Evolutionary conservation across 1,140 invertebrate species (phyloP).

Genomic region (Octopus sinensis): DNA sequence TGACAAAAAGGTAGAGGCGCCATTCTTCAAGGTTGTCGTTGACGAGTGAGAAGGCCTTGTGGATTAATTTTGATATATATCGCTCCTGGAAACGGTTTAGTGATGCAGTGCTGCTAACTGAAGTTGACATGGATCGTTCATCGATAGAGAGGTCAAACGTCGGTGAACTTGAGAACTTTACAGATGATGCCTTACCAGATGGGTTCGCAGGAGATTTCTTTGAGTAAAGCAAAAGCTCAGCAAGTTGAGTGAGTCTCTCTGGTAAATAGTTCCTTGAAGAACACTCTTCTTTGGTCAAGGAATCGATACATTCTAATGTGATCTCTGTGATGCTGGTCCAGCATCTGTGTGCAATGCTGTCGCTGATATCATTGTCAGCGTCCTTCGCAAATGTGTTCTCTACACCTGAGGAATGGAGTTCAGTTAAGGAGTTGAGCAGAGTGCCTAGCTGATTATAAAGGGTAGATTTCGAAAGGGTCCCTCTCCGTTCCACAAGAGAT

Average conservation of each 20-base stretch:
- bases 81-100: not conserved
- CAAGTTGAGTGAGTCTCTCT: no score
- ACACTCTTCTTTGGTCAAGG: no score
- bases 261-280: no score
- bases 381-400: not conserved
- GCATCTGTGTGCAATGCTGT: not conserved
- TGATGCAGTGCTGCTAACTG: not conserved
- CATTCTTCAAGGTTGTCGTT: slow-evolving; percentile 24
- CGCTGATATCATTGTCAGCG: no score
- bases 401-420: not conserved
- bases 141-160: no score
- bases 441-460: slow-evolving; percentile 35
- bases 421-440: slow-evolving; percentile 26
- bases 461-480: slow-evolving; percentile 35
- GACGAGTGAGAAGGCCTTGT: slow-evolving; percentile 30
- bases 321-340: not conserved
- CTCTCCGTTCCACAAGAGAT: slow-evolving; percentile 38
- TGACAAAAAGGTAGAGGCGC: slow-evolving; percentile 33
- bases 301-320: not conserved
- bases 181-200: no score
- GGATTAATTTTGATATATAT: slow-evolving; percentile 30
- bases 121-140: no score
- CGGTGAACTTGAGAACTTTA: no score
- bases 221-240: no score
- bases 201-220: no score